phyloP scores from a whole-genome alignment of 1,140 invertebrate genomes.

The Trichogramma pretiosum region DNA sequence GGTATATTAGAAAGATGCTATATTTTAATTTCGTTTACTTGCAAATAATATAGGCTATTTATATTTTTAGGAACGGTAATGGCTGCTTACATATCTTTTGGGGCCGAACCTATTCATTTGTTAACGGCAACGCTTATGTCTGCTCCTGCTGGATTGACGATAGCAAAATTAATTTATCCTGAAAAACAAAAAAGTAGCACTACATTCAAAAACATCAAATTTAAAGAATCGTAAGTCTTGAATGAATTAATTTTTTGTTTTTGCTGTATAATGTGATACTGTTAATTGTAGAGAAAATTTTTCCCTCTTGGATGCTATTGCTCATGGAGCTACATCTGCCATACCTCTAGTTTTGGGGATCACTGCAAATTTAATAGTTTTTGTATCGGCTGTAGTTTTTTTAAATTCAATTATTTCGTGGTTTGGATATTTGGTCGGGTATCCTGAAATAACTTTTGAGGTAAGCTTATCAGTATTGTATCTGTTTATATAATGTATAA shows the following conservation, averaged over 20 bases:
- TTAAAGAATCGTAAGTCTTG: conserved; percentile 51
- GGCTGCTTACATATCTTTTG: conserved; percentile 83
- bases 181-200: conserved; percentile 71
- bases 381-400: conserved; percentile 76
- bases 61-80: conserved; percentile 63
- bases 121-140: conserved; percentile 91
- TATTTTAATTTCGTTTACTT: background rate
- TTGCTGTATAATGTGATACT: background rate
- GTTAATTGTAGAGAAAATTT: conserved; percentile 56
- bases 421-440: conserved; percentile 66
- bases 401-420: conserved; percentile 71
- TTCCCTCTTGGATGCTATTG: conserved; percentile 78
- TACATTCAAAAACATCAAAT: conserved; percentile 52
- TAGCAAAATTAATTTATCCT: conserved; percentile 81
- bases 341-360: conserved; percentile 76
- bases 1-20: conserved; percentile 45
- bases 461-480: too few species aligned
- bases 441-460: conserved; percentile 42
- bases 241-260: conserved; percentile 10
- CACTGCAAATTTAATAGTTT: conserved; percentile 82
- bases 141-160: conserved; percentile 79
- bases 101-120: conserved; percentile 68
- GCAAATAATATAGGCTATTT: background rate
- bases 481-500: background rate
- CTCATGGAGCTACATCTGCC: conserved; percentile 71